Evolutionary conservation across 1,140 invertebrate genomes (phyloP).

Genomic region (Papilio glaucus): DNA sequence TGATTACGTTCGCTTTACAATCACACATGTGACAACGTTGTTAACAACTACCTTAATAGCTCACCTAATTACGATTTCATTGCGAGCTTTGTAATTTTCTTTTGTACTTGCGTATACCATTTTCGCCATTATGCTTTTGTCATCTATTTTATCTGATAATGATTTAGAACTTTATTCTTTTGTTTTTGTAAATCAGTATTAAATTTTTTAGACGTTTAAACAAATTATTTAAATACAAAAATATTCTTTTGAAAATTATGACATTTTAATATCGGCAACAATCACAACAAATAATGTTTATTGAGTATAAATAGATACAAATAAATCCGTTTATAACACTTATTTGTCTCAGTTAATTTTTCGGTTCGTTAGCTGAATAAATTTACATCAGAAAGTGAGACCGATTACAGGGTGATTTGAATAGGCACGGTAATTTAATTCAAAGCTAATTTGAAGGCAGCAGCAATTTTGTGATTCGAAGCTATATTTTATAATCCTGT

Average conservation of each 20-base stretch:
- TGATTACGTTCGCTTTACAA: slow-evolving; percentile 21
- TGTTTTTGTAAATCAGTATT: background rate
- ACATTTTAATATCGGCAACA: no score
- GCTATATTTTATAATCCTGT: slow-evolving; percentile 7
- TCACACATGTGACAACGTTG: slow-evolving; percentile 8
- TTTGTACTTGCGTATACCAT: background rate
- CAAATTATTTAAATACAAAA: no score
- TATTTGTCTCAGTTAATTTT: slow-evolving; percentile 37
- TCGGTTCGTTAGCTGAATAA: slow-evolving; percentile 39
- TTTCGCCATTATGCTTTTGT: background rate
- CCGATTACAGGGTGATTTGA: slow-evolving; percentile 26
- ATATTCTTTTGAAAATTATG: no score
- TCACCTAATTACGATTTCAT: slow-evolving; percentile 25
- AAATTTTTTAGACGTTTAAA: no score
- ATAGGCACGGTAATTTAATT: slow-evolving; percentile 36
- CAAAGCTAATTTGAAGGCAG: slow-evolving; percentile 38
- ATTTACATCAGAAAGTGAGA: slow-evolving; percentile 32
- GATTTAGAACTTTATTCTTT: background rate
- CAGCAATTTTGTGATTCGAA: slow-evolving; percentile 32
- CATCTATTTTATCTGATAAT: background rate
- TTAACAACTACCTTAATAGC: slow-evolving; percentile 20
- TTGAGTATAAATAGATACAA: background rate
- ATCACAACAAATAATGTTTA: background rate
- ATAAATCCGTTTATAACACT: slow-evolving; percentile 1
- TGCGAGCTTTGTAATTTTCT: slow-evolving; percentile 24